These are phyloP conservation scores for human DNA, from an alignment of 2,113 vertebrate species.

Conservation along the genomic window DNA sequence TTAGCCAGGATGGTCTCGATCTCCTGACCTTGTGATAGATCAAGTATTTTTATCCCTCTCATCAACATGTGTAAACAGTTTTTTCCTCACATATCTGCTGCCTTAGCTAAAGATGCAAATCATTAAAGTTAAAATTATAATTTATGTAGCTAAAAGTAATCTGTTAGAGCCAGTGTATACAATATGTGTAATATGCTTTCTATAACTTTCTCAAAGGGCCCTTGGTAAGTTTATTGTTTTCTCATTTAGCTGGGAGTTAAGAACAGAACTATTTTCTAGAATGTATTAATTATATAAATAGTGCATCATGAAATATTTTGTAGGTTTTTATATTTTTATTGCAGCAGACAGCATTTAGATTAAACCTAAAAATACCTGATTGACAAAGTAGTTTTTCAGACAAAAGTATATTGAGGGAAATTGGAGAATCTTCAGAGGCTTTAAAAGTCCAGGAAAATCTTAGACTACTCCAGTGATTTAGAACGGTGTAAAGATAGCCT, in stretches of 20 bases:
- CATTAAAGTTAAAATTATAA: background rate
- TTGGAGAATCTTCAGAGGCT: background rate
- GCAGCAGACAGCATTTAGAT: background rate
- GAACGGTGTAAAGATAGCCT: background rate
- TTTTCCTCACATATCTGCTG: background rate
- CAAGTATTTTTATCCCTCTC: background rate
- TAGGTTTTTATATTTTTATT: conserved; percentile 24
- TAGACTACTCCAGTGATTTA: background rate
- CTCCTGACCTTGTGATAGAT: background rate
- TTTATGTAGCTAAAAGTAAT: conserved; percentile 5
- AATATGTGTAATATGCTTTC: background rate
- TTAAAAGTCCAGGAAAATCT: background rate
- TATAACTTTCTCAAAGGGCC: background rate
- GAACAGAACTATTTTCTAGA: background rate
- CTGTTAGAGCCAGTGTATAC: background rate
- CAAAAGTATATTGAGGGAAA: background rate
- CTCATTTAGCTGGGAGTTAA: background rate
- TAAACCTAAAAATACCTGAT: background rate
- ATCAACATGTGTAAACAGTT: background rate
- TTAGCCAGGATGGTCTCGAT: no score
- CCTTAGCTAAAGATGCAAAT: background rate
- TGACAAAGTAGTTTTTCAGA: conserved; percentile 19
- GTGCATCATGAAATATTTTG: background rate
- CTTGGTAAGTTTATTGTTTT: background rate
- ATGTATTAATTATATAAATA: background rate